Evolutionary conservation across 2,113 vertebrate species (phyloP).

Genomic region (Myotis brandtii): DNA sequence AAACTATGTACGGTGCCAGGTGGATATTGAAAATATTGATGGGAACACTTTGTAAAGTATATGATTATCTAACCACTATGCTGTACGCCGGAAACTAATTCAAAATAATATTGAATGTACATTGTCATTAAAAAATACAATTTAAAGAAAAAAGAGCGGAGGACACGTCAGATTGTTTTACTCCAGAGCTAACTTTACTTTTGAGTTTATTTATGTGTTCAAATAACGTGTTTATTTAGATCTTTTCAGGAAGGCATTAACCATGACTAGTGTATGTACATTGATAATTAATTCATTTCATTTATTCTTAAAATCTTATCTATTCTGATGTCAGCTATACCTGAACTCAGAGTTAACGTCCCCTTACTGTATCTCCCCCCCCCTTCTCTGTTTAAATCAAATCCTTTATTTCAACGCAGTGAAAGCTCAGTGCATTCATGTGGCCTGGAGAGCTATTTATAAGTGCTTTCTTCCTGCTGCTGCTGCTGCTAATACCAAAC

Average conservation of each 20-base stretch:
- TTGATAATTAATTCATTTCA: neutral
- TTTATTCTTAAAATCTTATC: neutral
- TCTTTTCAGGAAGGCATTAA: neutral
- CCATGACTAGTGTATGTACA: neutral
- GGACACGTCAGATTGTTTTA: neutral
- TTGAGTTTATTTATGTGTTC: neutral
- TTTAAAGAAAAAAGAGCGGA: neutral
- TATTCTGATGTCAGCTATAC: neutral
- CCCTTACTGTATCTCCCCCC: rapidly evolving
- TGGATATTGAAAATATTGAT: neutral
- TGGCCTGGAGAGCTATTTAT: neutral
- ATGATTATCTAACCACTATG: neutral
- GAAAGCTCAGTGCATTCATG: neutral
- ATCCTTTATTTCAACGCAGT: neutral
- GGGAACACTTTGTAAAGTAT: neutral
- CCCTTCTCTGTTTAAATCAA: neutral
- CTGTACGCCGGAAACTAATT: neutral
- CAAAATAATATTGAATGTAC: neutral
- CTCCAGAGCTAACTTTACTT: neutral
- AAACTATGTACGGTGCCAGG: neutral
- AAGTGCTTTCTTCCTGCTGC: neutral
- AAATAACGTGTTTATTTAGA: neutral
- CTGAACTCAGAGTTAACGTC: neutral
- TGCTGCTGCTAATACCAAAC: neutral
- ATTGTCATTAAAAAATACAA: neutral